Evolutionary conservation across 2,888 invertebrate genomes (phyloP).

Genomic region (Dioctria rufipes): DNA sequence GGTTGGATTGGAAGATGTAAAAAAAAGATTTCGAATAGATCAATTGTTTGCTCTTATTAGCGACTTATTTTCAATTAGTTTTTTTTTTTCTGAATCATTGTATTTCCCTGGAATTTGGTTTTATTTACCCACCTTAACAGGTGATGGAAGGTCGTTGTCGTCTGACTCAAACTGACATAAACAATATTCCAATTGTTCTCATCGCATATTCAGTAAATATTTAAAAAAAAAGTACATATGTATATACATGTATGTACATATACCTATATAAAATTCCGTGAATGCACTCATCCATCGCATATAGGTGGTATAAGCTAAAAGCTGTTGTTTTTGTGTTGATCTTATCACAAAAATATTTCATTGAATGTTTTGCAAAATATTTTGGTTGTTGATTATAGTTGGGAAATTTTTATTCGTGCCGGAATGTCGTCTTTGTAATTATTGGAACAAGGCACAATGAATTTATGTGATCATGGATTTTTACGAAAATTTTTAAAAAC

Average conservation of each 20-base stretch:
- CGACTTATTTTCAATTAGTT: too few species aligned
- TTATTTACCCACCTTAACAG: not conserved
- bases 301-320: not conserved
- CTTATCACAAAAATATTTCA: constrained; percentile 4
- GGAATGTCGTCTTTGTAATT: too few species aligned
- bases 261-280: too few species aligned
- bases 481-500: too few species aligned
- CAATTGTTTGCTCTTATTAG: too few species aligned
- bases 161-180: not conserved
- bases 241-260: not conserved
- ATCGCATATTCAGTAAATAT: not conserved
- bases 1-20: too few species aligned
- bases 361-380: constrained; percentile 1
- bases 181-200: not conserved
- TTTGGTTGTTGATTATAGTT: not conserved
- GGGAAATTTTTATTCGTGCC: too few species aligned
- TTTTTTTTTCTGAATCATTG: too few species aligned
- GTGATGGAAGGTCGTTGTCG: not conserved
- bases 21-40: too few species aligned
- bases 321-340: not conserved
- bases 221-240: not conserved
- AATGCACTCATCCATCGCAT: not conserved
- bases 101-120: not conserved
- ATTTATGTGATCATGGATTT: too few species aligned
- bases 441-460: too few species aligned